These are phyloP conservation scores for Ooceraea biroi DNA, from an alignment of 1,140 invertebrate species.

Conservation along the genomic window DNA sequence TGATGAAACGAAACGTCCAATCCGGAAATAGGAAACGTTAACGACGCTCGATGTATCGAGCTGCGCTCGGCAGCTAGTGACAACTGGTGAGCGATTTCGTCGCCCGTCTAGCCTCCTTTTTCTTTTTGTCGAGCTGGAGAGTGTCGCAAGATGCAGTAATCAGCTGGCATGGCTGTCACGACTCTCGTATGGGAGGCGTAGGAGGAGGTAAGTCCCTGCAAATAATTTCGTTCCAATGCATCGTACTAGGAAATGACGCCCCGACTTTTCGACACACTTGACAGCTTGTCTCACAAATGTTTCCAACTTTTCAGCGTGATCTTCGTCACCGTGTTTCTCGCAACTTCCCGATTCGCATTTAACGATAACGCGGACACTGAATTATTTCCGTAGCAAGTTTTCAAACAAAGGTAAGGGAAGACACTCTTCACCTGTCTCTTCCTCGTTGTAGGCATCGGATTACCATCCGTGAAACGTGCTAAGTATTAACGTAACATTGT, in stretches of 20 bases:
- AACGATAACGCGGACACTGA: neutral
- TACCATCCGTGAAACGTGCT: neutral
- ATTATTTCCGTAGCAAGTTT: constrained; percentile 40
- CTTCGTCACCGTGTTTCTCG: neutral
- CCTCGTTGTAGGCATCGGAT: neutral
- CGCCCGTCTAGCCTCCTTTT: too few species aligned
- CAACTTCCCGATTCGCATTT: neutral
- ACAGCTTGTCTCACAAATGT: constrained; percentile 21
- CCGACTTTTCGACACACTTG: neutral
- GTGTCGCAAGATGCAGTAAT: neutral
- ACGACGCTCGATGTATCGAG: too few species aligned
- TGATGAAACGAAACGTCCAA: neutral
- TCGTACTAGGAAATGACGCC: constrained; percentile 9
- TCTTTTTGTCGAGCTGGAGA: neutral
- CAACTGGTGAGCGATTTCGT: neutral
- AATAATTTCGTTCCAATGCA: neutral
- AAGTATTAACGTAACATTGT: neutral
- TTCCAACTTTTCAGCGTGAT: constrained; percentile 14
- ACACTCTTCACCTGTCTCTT: neutral
- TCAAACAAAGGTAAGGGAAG: constrained; percentile 18
- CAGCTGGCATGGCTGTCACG: constrained; percentile 27
- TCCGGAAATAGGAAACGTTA: neutral
- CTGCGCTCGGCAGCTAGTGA: neutral
- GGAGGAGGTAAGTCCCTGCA: neutral
- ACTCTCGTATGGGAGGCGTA: neutral